Conservation (phyloP, 1,140 invertebrate species). For the Xylocopa sonorina region DNA sequence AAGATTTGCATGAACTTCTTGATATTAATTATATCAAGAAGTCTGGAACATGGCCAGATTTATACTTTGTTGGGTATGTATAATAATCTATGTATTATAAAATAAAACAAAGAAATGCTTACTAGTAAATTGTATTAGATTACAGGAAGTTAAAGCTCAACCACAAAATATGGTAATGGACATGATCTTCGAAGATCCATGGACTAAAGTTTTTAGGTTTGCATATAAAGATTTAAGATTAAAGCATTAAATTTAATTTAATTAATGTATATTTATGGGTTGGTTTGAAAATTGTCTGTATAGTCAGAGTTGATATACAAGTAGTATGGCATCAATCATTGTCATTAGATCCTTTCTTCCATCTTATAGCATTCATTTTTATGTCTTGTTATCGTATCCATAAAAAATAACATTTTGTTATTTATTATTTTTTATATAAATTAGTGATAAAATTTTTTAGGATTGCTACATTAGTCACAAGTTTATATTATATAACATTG, state of each 20-base stretch:
- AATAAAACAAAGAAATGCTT: conserved; percentile 1
- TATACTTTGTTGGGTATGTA: conserved; percentile 90
- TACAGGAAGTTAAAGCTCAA: conserved; percentile 95
- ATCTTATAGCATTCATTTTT: too few relatives aligned
- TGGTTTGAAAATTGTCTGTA: too few relatives aligned
- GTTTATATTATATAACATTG: conserved; percentile 2
- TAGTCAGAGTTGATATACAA: too few relatives aligned
- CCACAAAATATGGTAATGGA: conserved; percentile 92
- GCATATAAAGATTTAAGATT: conserved; percentile 5
- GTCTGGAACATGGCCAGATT: conserved; percentile 87
- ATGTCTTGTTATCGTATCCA: too few relatives aligned
- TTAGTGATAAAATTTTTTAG: too few relatives aligned
- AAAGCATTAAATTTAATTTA: background rate
- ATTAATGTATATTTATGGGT: too few relatives aligned
- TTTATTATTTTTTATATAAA: too few relatives aligned
- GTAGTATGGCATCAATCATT: too few relatives aligned
- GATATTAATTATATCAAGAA: conserved; percentile 84
- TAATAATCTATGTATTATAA: conserved; percentile 1
- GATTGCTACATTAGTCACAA: background rate
- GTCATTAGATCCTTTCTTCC: too few relatives aligned
- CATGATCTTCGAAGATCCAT: conserved; percentile 91
- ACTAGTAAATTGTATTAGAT: conserved; percentile 80
- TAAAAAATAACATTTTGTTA: too few relatives aligned
- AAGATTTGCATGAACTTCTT: conserved; percentile 86
- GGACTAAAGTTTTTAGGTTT: conserved; percentile 88